Conservation (phyloP, 1,140 invertebrate species). For the Sinella curviseta region DNA sequence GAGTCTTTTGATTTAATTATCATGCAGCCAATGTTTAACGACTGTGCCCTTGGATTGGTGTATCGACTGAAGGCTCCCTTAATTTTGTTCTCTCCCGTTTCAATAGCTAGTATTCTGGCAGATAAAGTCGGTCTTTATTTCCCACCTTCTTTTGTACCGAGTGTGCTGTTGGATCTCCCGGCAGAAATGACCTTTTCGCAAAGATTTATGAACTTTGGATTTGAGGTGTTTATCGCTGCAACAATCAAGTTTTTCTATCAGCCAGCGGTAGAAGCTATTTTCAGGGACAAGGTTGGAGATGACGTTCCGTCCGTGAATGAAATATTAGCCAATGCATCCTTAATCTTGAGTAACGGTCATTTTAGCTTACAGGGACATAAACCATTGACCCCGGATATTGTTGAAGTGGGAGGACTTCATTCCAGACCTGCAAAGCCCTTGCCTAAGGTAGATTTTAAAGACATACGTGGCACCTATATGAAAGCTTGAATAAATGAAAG, state of each 20-base stretch:
- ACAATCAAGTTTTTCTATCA: neutral
- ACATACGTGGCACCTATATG: no score
- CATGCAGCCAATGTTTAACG: constrained; percentile 21
- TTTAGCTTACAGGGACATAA: constrained; percentile 26
- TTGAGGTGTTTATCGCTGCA: neutral
- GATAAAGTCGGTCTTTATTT: constrained; percentile 21
- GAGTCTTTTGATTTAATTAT: constrained; percentile 22
- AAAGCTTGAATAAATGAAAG: no score
- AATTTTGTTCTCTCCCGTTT: neutral
- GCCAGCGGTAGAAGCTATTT: constrained; percentile 41
- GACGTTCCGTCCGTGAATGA: constrained; percentile 10
- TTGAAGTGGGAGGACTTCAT: constrained; percentile 48
- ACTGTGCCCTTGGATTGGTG: constrained; percentile 24
- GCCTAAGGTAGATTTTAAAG: constrained; percentile 58
- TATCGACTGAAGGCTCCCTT: constrained; percentile 18
- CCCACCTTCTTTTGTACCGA: constrained; percentile 27
- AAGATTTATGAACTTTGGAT: constrained; percentile 22
- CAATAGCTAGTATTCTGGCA: neutral
- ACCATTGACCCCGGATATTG: constrained; percentile 33
- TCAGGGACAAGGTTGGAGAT: constrained; percentile 42
- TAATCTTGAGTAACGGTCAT: constrained; percentile 45
- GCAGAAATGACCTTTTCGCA: constrained; percentile 36
- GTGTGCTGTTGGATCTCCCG: neutral
- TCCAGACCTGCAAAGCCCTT: constrained; percentile 42
- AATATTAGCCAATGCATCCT: constrained; percentile 36